Evolutionary conservation across 2,888 invertebrate genomes (phyloP).

Genomic region (Aethes cnicana): DNA sequence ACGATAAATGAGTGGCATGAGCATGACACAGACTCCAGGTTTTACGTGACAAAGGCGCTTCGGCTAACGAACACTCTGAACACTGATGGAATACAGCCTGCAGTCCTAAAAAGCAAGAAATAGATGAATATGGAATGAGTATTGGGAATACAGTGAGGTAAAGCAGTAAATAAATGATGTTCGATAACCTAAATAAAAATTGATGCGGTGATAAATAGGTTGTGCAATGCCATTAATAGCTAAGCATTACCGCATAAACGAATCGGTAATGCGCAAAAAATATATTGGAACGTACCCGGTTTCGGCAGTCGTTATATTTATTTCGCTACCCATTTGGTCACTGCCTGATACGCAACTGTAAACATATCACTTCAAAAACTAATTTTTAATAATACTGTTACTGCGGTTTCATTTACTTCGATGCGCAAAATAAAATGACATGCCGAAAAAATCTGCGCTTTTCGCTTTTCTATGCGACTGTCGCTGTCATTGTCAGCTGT

Average conservation of each 20-base stretch:
- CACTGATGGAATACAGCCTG: constrained; percentile 38
- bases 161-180: constrained; percentile 4
- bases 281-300: constrained; percentile 54
- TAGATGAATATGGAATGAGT: constrained; percentile 30
- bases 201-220: constrained; percentile 1
- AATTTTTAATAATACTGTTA: constrained; percentile 18
- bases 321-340: constrained; percentile 75
- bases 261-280: constrained; percentile 32
- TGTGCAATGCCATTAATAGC: constrained; percentile 44
- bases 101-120: constrained; percentile 48
- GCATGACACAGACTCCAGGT: constrained; percentile 58
- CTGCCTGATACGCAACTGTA: constrained; percentile 67
- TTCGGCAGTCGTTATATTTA: constrained; percentile 58
- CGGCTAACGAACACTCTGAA: constrained; percentile 48
- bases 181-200: constrained; percentile 1
- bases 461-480: background rate
- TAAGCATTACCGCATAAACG: constrained; percentile 34
- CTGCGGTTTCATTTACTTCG: constrained; percentile 17
- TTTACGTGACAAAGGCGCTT: constrained; percentile 50
- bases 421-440: constrained; percentile 36
- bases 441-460: constrained; percentile 28
- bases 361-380: constrained; percentile 48
- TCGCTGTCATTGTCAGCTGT: constrained; percentile 1
- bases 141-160: background rate
- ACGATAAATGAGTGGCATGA: constrained; percentile 59